Evolutionary conservation across 30 jellyfish, hydroid and myxozoan species (phyloP).

Genomic region (Clytia hemisphaerica): DNA sequence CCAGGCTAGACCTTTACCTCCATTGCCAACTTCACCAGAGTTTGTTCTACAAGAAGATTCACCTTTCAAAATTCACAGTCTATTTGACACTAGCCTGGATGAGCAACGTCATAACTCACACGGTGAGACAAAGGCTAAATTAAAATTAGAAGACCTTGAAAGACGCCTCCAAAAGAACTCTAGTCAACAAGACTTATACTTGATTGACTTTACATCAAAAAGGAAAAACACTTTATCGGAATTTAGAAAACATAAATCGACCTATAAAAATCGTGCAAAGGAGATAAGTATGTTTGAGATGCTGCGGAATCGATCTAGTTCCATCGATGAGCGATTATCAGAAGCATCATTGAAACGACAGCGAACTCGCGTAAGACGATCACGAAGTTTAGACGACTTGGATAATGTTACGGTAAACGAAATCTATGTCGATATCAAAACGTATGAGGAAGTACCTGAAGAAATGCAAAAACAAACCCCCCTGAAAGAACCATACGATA

Average conservation of each 20-base stretch:
- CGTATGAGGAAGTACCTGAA: no score
- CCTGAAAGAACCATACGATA: no score
- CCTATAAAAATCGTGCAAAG: background rate
- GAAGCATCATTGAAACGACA: background rate
- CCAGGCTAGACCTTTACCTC: slow-evolving; percentile 7
- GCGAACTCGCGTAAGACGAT: background rate
- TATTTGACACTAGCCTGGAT: background rate
- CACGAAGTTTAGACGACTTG: slow-evolving; percentile 5
- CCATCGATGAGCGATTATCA: slow-evolving; percentile 2
- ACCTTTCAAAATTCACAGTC: no score
- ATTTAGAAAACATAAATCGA: background rate
- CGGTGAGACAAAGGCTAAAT: background rate
- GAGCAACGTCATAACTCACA: background rate
- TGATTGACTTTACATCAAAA: background rate
- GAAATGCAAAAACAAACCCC: no score
- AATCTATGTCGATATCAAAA: no score
- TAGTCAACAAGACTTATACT: background rate
- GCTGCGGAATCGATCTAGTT: slow-evolving; percentile 2
- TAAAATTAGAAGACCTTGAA: background rate
- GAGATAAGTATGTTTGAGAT: background rate
- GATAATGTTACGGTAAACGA: no score
- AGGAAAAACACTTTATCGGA: background rate
- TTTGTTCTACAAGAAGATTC: background rate
- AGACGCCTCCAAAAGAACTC: background rate
- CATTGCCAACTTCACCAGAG: slow-evolving; percentile 10